Evolutionary conservation across 2,888 invertebrate genomes (phyloP), one percentile per base, ranked within the genome.

Genomic region (Tetranychus truncatus): DNA sequence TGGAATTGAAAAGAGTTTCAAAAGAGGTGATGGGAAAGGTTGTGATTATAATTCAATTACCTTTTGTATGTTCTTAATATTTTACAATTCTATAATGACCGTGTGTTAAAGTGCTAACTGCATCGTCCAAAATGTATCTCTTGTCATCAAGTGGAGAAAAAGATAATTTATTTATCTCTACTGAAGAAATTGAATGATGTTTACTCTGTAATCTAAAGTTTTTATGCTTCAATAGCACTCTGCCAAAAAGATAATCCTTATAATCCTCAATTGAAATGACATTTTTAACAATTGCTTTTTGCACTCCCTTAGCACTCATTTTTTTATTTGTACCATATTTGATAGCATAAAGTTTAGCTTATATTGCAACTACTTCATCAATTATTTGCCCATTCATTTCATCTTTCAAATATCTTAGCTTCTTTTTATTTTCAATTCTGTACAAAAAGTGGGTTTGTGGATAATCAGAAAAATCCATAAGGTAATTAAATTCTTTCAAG

Each of bases 331-430:
- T 67, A 8, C n/a, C 20, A n/a, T n/a, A 72, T 8, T 72, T 34
- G 7, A 73, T 72, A 74, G 15, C 11, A 71, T 77, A 76, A 72
- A 75, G 71, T 66, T 78, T 78, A 45, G 74, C 21, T 76, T 73
- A 74, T 46, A 78, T 66, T 4, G 79, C 80, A 1, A 81, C 77
- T 77, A 80, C 78, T 78, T 82, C 81, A 65, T 74, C 74, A 74
- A 81, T 79, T 20, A 79, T 77, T 11, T 66, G 67, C 7, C 79
- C 79, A 74, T 78, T 78, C 44, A 79, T 77, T 78, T 81, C 81
- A 76, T 81, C 81, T 78, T 82, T 81, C 75, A 81, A 78, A 74
- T 80, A 79, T 8, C 81, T 81, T 21, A 81, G 45, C n/a, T 79
- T 78, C 75, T 81, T 81, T 75, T 81, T 81, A 77, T 82, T 81